These are phyloP conservation scores for Dromococcyx pavoninus DNA, from an alignment of 2,797 vertebrate genomes.

Conservation along the genomic window DNA sequence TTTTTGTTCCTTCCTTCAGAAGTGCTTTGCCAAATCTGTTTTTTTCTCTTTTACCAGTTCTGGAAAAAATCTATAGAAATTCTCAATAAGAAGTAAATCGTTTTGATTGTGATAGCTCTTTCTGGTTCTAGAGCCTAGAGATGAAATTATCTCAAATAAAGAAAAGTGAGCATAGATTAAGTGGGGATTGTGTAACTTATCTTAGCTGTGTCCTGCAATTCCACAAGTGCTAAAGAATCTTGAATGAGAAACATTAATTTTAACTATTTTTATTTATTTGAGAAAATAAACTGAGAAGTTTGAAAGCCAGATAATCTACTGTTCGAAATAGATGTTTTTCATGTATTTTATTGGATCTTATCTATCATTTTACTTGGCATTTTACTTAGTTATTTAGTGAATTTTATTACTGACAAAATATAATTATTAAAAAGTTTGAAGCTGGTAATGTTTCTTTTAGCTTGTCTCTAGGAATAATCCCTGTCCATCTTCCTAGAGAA, in stretches of 20 bases:
- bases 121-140: neutral
- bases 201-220: neutral
- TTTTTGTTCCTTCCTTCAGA: neutral
- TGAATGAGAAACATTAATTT: neutral
- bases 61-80: neutral
- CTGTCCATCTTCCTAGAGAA: neutral
- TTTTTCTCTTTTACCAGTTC: neutral
- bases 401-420: conserved; percentile 4
- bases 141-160: neutral
- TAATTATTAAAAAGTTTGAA: conserved; percentile 13
- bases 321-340: neutral
- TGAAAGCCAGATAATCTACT: neutral
- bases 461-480: neutral
- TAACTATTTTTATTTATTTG: neutral
- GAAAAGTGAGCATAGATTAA: neutral
- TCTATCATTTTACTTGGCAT: neutral
- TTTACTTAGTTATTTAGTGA: neutral
- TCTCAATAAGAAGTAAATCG: accelerated
- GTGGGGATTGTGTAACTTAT: neutral
- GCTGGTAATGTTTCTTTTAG: neutral
- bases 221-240: neutral
- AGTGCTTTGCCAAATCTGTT: neutral
- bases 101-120: neutral
- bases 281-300: neutral
- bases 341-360: neutral